phyloP scores from a whole-genome alignment of 2,888 invertebrate genomes.

The Eupithecia vulgata region DNA sequence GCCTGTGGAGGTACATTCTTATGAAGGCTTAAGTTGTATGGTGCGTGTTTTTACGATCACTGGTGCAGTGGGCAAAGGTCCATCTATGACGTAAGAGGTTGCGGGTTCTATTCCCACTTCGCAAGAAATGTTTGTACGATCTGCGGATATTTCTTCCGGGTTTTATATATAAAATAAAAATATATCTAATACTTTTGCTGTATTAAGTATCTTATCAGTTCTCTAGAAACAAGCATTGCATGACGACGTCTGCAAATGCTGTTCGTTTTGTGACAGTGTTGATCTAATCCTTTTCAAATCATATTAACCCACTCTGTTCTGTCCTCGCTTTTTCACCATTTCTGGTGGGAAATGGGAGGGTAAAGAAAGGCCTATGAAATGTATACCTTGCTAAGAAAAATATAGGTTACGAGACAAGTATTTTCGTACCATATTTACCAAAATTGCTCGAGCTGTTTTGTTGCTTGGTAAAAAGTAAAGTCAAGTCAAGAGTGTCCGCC shows the following conservation, averaged over 20 bases:
- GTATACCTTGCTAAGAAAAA: too few relatives aligned
- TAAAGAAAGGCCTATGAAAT: too few relatives aligned
- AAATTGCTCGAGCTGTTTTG: not conserved
- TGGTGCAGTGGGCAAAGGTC: not conserved
- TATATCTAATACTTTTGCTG: too few relatives aligned
- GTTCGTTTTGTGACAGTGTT: too few relatives aligned
- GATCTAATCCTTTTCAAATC: too few relatives aligned
- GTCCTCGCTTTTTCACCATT: not conserved
- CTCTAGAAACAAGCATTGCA: too few relatives aligned
- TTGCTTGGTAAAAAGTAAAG: not conserved
- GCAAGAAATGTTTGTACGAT: not conserved
- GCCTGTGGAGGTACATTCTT: not conserved
- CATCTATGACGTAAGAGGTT: not conserved
- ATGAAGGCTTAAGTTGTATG: not conserved
- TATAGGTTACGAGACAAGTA: not conserved
- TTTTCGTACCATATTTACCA: not conserved
- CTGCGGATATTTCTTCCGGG: not conserved
- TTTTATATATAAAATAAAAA: too few relatives aligned
- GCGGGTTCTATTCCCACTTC: not conserved
- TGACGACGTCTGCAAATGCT: too few relatives aligned
- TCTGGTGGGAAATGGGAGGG: too few relatives aligned
- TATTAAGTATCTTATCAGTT: too few relatives aligned
- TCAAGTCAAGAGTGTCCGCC: not conserved
- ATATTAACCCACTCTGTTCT: too few relatives aligned
- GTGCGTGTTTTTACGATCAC: not conserved